phyloP scores from a whole-genome alignment of 2,113 vertebrate genomes.

The Hemibagrus wyckioides region DNA sequence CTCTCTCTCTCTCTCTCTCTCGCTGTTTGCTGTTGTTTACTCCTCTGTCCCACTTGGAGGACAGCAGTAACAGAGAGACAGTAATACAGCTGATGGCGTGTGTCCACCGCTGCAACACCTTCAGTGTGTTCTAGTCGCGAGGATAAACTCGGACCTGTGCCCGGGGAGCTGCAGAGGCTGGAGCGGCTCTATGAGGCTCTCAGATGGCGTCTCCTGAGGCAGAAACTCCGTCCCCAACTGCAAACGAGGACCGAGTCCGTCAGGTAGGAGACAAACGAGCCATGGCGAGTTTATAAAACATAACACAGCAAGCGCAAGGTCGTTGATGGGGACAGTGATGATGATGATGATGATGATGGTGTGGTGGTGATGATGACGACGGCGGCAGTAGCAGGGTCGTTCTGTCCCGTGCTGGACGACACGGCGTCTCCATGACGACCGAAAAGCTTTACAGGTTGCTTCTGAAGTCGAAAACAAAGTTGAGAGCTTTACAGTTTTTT shows the following conservation, averaged over 20 bases:
- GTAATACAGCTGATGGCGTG: not conserved
- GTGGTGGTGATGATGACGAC: not conserved
- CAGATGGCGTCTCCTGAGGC: constrained; percentile 67
- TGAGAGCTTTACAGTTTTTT: not conserved
- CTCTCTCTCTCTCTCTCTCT: too few species aligned
- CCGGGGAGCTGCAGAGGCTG: constrained; percentile 1
- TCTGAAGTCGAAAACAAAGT: not conserved
- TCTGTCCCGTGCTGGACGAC: not conserved
- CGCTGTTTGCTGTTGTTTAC: not conserved
- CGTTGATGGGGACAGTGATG: not conserved
- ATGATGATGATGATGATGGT: not conserved
- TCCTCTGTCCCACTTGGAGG: constrained; percentile 6
- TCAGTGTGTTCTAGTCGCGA: not conserved
- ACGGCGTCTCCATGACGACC: not conserved
- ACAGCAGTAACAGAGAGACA: not conserved
- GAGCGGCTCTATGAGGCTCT: constrained; percentile 44
- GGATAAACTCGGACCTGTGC: constrained; percentile 1
- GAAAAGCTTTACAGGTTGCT: not conserved
- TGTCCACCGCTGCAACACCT: not conserved
- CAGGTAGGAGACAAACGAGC: constrained; percentile 62
- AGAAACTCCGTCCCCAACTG: constrained; percentile 64
- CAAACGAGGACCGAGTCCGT: constrained; percentile 67
- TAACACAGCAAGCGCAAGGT: not conserved
- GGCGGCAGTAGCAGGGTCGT: not conserved
- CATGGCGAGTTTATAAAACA: not conserved